Evolutionary conservation across 1,140 invertebrate species (phyloP).

Genomic region (Aricia agestis): DNA sequence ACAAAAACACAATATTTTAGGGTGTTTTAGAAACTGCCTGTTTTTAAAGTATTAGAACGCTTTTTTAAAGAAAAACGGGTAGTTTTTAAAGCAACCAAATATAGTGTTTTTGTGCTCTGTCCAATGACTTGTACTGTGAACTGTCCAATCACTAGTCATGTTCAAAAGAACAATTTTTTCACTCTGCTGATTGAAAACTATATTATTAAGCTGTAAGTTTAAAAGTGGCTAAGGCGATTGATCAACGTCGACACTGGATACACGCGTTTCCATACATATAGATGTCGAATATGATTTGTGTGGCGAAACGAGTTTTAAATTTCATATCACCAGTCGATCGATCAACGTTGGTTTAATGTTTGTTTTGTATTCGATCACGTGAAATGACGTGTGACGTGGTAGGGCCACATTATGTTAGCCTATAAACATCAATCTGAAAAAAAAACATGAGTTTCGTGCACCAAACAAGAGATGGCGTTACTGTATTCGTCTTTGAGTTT

Average conservation of each 20-base stretch:
- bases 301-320: slow-evolving; percentile 11
- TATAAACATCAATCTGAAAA: background rate
- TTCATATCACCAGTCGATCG: slow-evolving; percentile 8
- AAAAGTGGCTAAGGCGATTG: background rate
- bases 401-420: background rate
- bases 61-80: no score
- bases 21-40: no score
- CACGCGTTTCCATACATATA: slow-evolving; percentile 1
- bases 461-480: background rate
- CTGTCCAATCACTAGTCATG: no score
- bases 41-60: no score
- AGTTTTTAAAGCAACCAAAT: no score
- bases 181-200: background rate
- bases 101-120: no score
- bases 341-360: slow-evolving; percentile 6
- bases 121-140: no score
- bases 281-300: slow-evolving; percentile 6
- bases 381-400: slow-evolving; percentile 2
- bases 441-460: background rate
- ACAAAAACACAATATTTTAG: no score
- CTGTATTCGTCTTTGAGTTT: background rate
- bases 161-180: no score
- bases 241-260: background rate
- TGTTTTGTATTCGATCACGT: background rate
- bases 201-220: background rate